Base-by-base conservation (phyloP, 1,140 invertebrate genomes). In the Drosophila bocki region DNA sequence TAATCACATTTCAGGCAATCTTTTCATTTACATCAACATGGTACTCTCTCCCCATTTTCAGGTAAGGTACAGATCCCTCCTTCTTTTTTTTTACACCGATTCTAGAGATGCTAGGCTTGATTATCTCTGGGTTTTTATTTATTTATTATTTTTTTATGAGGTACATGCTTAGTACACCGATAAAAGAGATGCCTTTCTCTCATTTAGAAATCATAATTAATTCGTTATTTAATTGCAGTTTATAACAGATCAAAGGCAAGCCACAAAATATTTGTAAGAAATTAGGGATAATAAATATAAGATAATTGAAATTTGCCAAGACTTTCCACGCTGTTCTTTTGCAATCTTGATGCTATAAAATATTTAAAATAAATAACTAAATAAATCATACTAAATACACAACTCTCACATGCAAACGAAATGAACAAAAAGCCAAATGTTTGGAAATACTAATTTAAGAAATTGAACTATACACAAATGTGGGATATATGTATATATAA, bases 361-460 rank as follows among this genome's bases (percentile, higher is more conserved):
- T 32, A 32, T 32, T 32, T 32, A 32, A 32, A 32, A 22, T 22
- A 22, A 8, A 47, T 19, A 59, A 26, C 0, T 9, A 32, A 64
- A 17, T n/a, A 33, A 37, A 65, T 19, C n/a, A 15, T 17, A 26
- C 5, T 13, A 54, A 62, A 65, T 15, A 15, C 13, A 8, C 7
- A 22, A 68, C 17, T 63, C 2, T 48, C 13, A n/a, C 64, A 68
- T 68, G 64, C 64, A 48, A 68, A 65, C 17, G 6, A 48, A 50
- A 32, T 54, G 0, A 42, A 60, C 19, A 11, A 12, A 60, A 60
- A 35, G 29, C 32, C 15, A 67, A 62, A 45, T 32, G 4, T 19
- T 22, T 33, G 3, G 19, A 26, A 58, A 32, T 45, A 41, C 19
- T 62, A 29, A 32, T 29, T 41, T n/a, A 50, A 11, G 29, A 44